Conservation (phyloP, 2,888 invertebrate species). For the Nasonovia ribisnigri region DNA sequence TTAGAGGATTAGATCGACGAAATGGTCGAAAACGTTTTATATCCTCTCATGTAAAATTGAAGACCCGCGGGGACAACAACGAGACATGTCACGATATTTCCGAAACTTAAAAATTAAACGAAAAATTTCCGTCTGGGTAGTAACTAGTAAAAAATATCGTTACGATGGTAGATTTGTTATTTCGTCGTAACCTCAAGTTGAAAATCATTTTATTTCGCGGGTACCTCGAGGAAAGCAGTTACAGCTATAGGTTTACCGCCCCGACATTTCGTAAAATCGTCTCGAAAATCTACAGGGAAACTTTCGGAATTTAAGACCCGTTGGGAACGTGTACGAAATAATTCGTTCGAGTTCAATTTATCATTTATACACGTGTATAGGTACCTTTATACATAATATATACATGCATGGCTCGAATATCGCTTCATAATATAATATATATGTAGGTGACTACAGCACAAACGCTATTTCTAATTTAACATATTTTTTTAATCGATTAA, state of each 20-base stretch:
- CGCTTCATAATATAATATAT: background rate
- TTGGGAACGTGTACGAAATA: background rate
- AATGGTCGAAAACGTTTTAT: too few species aligned
- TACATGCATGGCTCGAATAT: background rate
- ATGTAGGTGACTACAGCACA: background rate
- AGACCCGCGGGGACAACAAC: too few species aligned
- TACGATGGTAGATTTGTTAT: too few species aligned
- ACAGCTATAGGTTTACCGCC: background rate
- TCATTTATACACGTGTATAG: background rate
- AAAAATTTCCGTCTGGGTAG: too few species aligned
- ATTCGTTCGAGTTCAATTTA: background rate
- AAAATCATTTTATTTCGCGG: background rate
- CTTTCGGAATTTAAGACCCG: background rate
- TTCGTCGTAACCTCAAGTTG: too few species aligned
- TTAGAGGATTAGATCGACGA: too few species aligned
- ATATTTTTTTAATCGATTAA: background rate
- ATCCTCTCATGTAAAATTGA: too few species aligned
- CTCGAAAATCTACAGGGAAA: background rate
- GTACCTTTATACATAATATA: background rate
- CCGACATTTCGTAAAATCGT: background rate
- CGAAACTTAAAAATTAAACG: too few species aligned
- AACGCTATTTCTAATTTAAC: background rate
- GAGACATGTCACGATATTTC: too few species aligned
- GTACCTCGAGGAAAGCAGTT: background rate
- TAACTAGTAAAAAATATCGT: too few species aligned